phyloP scores from a whole-genome alignment of 1,140 invertebrate species.

The Pectinophora gossypiella region DNA sequence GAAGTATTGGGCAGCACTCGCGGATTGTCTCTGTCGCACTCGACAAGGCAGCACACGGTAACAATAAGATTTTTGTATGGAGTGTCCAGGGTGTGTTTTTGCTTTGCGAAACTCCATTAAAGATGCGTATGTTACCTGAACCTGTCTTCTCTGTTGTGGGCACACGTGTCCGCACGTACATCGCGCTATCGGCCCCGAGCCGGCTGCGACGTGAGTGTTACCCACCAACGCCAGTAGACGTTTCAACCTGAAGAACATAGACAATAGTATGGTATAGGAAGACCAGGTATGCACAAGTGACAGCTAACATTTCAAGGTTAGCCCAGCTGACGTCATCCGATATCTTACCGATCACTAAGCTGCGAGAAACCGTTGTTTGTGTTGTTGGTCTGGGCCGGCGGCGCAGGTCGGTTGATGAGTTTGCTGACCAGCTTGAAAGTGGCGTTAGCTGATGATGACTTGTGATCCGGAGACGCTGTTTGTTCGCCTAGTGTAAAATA shows the following conservation, averaged over 20 bases:
- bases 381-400: slow-evolving; percentile 7
- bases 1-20: too few relatives aligned
- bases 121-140: too few relatives aligned
- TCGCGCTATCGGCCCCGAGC: slow-evolving; percentile 10
- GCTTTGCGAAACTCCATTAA: too few relatives aligned
- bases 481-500: slow-evolving; percentile 38
- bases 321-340: too few relatives aligned
- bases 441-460: slow-evolving; percentile 24
- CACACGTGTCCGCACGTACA: slow-evolving; percentile 76
- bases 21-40: too few relatives aligned
- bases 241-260: slow-evolving; percentile 60
- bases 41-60: too few relatives aligned
- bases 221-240: slow-evolving; percentile 78
- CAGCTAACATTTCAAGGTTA: too few relatives aligned
- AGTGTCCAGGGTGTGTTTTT: too few relatives aligned
- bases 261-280: neutral
- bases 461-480: slow-evolving; percentile 55
- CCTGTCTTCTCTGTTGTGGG: slow-evolving; percentile 40
- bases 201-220: slow-evolving; percentile 31
- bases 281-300: too few relatives aligned
- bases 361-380: slow-evolving; percentile 23
- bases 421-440: slow-evolving; percentile 49
- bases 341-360: slow-evolving; percentile 41
- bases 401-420: slow-evolving; percentile 46
- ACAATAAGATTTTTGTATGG: too few relatives aligned